These are phyloP conservation scores for Pipa parva DNA, from an alignment of 2,113 vertebrate species.

Conservation along the genomic window DNA sequence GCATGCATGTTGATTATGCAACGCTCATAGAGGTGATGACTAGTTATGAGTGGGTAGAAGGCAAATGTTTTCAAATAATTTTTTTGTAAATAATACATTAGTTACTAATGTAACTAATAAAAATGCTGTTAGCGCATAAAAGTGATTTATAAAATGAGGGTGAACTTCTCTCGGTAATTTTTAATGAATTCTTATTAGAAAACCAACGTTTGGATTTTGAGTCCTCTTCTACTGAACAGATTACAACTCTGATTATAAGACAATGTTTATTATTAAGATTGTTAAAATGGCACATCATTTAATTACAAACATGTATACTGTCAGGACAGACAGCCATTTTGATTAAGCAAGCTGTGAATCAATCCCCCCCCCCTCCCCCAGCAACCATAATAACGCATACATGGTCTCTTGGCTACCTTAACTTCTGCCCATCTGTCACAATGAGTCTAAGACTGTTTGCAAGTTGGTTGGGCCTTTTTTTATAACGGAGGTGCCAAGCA, in stretches of 20 bases:
- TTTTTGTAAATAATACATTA: too few relatives aligned
- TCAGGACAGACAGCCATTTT: slow-evolving; percentile 51
- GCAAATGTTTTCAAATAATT: too few relatives aligned
- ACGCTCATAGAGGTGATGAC: too few relatives aligned
- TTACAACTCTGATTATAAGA: background rate
- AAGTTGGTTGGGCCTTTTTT: slow-evolving; percentile 44
- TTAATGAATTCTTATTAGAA: too few relatives aligned
- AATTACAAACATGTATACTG: slow-evolving; percentile 55
- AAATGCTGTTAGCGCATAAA: too few relatives aligned
- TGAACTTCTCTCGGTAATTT: too few relatives aligned
- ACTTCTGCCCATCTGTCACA: slow-evolving; percentile 42
- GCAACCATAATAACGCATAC: slow-evolving; percentile 52
- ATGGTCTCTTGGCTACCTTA: slow-evolving; percentile 49
- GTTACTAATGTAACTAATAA: too few relatives aligned
- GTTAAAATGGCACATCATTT: slow-evolving; percentile 51
- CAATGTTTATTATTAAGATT: slow-evolving; percentile 32
- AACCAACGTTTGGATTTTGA: too few relatives aligned
- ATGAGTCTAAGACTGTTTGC: slow-evolving; percentile 53
- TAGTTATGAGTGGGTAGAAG: too few relatives aligned
- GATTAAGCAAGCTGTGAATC: slow-evolving; percentile 44
- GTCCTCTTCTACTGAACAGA: background rate
- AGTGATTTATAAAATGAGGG: too few relatives aligned
- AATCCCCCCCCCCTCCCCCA: slow-evolving; percentile 42
- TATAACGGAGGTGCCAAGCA: slow-evolving; percentile 38
- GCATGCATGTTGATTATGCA: too few relatives aligned